phyloP scores from a whole-genome alignment of 1,140 invertebrate genomes.

The Leptopilina clavipes region DNA sequence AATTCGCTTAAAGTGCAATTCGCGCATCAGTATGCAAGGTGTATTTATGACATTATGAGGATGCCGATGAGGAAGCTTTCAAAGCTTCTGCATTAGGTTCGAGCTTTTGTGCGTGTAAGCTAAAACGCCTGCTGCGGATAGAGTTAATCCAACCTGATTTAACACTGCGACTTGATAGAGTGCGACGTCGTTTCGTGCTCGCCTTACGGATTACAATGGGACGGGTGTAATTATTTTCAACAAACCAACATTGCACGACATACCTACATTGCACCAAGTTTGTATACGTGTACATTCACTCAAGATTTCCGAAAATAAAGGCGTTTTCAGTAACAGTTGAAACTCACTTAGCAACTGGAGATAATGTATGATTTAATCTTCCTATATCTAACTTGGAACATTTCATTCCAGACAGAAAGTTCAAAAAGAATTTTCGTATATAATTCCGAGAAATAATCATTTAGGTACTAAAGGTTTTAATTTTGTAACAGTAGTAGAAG shows the following conservation, averaged over 20 bases:
- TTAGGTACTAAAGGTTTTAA: too few species aligned
- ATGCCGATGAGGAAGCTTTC: conserved; percentile 19
- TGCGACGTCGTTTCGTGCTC: conserved; percentile 26
- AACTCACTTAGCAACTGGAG: conserved; percentile 5
- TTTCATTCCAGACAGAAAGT: too few species aligned
- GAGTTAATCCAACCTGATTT: conserved; percentile 35
- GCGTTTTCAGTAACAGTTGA: not conserved
- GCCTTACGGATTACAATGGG: conserved; percentile 32
- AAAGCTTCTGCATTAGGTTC: conserved; percentile 26
- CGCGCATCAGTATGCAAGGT: not conserved
- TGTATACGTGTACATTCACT: not conserved
- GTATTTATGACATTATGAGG: conserved; percentile 12
- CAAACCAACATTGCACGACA: conserved; percentile 12
- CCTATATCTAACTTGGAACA: too few species aligned
- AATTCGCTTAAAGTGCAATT: conserved; percentile 23
- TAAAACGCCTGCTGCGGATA: conserved; percentile 12
- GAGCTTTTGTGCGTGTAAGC: not conserved
- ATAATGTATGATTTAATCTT: not conserved
- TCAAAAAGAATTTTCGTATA: too few species aligned
- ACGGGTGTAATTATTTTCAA: conserved; percentile 33
- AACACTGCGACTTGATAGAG: conserved; percentile 32
- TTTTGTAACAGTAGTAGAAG: too few species aligned
- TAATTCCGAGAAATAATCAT: too few species aligned
- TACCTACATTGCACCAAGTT: not conserved
- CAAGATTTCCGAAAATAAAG: conserved; percentile 11